These are phyloP conservation scores for Chironomus tentans DNA, from an alignment of 2,888 invertebrate genomes.

Conservation along the genomic window DNA sequence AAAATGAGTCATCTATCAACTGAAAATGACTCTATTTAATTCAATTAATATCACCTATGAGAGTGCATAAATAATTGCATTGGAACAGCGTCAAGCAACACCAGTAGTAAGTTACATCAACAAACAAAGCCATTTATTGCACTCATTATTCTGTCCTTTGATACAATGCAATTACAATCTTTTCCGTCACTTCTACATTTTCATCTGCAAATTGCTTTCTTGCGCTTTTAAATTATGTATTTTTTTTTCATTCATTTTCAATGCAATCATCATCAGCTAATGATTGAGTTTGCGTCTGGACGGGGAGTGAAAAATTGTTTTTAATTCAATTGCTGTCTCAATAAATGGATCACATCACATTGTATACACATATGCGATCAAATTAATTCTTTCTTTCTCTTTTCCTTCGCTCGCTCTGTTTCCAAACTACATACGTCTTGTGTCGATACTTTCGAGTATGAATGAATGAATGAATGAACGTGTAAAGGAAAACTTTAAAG, in stretches of 20 bases:
- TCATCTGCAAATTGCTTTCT: neutral
- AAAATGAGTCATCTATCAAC: neutral
- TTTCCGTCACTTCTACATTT: neutral
- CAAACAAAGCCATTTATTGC: neutral
- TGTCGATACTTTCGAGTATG: neutral
- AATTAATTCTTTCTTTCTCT: neutral
- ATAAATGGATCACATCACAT: neutral
- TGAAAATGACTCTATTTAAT: constrained; percentile 16
- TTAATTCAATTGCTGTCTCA: neutral
- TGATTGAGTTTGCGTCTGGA: neutral
- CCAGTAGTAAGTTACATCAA: neutral
- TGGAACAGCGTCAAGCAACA: neutral
- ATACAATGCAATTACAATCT: neutral
- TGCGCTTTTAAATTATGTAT: neutral
- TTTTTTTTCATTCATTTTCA: neutral
- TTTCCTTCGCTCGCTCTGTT: neutral
- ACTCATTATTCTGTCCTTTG: neutral
- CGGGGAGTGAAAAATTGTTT: neutral
- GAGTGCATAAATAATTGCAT: neutral
- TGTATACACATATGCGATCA: neutral
- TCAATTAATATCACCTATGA: constrained; percentile 4
- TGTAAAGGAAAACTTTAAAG: too few relatives aligned
- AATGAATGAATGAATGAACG: neutral
- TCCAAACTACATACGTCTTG: neutral
- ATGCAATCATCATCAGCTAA: neutral